Base-by-base conservation (phyloP, 2,113 vertebrate genomes). In the Heterocephalus glaber region DNA sequence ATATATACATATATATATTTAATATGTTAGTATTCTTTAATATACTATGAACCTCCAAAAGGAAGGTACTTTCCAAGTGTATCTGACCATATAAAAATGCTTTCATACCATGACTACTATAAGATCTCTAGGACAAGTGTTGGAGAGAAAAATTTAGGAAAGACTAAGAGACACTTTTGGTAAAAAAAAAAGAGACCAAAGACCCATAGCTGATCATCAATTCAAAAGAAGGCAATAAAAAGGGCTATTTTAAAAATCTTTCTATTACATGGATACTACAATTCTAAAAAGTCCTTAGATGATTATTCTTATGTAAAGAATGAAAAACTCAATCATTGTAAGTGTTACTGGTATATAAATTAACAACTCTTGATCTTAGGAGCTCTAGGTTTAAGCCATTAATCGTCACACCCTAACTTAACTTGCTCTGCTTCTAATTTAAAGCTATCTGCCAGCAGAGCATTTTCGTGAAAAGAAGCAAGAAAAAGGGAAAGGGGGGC, bases 221-320 rank as follows among this genome's bases (percentile, higher is more conserved):
- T 79, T 89, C 89, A 94, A 95, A 96, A 85, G 86, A 94, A 95
- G 94, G 72, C 24, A 93, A 89, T 44, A 90, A 77, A 95, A 86
- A 91, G 61, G 3, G 8, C 14, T 90, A 4, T 58, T 93, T 68
- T 85, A 56, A 87, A 94, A 90, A 83, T 65, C 58, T 80, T 79
- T 76, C 66, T 91, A n/a, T 83, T 90, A 72, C 8, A 89, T 35
- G 80, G 86, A 65, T 89, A 91, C n/a, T 58, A 66, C 35, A 58
- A 7, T 92, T 81, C 58, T 58, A 92, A 95, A 85, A 96, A 66
- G 30, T 65, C 44, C 28, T 86, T 72, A 47, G 17, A 91, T 68
- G 92, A 85, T 9, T 82, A 89, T 60, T 89, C 12, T 72, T 61
- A 92, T 24, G 2, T 6, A 81, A 19, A 80, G 9, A 54, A 68